phyloP scores from a whole-genome alignment of 2,888 invertebrate species.

The Epicampocera succincta region DNA sequence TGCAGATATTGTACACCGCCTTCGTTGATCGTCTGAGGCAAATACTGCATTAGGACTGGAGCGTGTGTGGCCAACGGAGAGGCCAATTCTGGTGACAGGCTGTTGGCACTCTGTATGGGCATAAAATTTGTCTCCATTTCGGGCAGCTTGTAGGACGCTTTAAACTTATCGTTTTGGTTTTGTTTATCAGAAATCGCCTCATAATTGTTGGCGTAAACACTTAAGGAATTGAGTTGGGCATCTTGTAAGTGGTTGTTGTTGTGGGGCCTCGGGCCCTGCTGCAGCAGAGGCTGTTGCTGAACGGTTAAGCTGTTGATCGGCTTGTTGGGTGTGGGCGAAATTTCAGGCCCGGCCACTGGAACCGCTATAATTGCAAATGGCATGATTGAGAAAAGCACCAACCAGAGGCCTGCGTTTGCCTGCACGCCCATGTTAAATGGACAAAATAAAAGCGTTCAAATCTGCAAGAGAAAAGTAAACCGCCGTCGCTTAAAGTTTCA shows the following conservation, averaged over 20 bases:
- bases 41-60: slow-evolving; percentile 80
- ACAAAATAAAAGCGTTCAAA: too few relatives aligned
- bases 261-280: slow-evolving; percentile 48
- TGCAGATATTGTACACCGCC: slow-evolving; percentile 80
- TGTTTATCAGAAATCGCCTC: slow-evolving; percentile 70
- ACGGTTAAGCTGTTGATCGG: slow-evolving; percentile 62
- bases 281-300: slow-evolving; percentile 54
- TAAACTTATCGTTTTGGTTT: slow-evolving; percentile 71
- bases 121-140: slow-evolving; percentile 79
- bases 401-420: too few relatives aligned
- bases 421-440: slow-evolving; percentile 27
- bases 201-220: slow-evolving; percentile 78
- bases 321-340: slow-evolving; percentile 74
- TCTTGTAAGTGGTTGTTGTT: slow-evolving; percentile 72
- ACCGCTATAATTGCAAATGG: slow-evolving; percentile 30
- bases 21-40: slow-evolving; percentile 76
- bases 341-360: slow-evolving; percentile 77
- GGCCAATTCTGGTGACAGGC: slow-evolving; percentile 53
- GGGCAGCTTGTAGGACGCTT: slow-evolving; percentile 78
- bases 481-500: too few relatives aligned
- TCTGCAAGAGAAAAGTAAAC: too few relatives aligned
- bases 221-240: slow-evolving; percentile 77
- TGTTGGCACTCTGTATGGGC: slow-evolving; percentile 75
- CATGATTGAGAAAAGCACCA: slow-evolving; percentile 17
- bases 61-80: slow-evolving; percentile 45